phyloP scores from a whole-genome alignment of 2,888 invertebrate species.

The Lycocerus yunnanus region DNA sequence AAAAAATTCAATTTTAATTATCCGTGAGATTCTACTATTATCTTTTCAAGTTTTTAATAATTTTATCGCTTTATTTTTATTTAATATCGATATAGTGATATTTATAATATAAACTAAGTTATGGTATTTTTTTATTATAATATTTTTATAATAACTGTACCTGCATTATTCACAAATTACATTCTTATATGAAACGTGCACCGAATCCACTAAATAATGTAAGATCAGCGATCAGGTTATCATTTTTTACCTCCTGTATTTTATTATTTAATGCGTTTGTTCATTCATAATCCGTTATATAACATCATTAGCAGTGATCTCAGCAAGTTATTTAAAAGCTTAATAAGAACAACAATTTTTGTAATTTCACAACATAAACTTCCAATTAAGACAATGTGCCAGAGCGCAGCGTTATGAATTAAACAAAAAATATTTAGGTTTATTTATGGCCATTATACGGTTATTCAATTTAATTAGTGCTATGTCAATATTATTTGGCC shows the following conservation, averaged over 20 bases:
- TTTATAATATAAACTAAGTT: too few relatives aligned
- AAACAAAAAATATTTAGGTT: conserved; percentile 1
- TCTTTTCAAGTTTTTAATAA: not conserved
- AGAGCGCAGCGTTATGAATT: conserved; percentile 10
- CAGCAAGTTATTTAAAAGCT: conserved; percentile 8
- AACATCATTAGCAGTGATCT: conserved; percentile 14
- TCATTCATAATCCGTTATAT: conserved; percentile 17
- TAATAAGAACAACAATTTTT: conserved; percentile 15
- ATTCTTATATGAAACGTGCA: not conserved
- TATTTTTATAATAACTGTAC: conserved; percentile 7
- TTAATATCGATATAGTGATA: too few relatives aligned
- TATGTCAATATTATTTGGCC: not conserved
- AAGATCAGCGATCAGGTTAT: not conserved
- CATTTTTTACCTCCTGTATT: not conserved
- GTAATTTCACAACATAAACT: conserved; percentile 11
- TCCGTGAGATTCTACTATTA: not conserved
- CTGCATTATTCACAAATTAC: conserved; percentile 4
- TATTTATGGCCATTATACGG: conserved; percentile 6
- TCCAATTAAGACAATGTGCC: conserved; percentile 17
- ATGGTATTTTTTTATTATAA: not conserved
- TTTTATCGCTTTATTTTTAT: too few relatives aligned
- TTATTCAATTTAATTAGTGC: conserved; percentile 4
- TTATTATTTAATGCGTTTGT: conserved; percentile 17
- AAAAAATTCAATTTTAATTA: not conserved
- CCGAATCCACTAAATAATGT: conserved; percentile 4